Percentiles rank a stretch among this genome's conserved stretches.
These are phyloP conservation scores for Ophion ventricosus DNA, from an alignment of 2,888 invertebrate genomes.

Conservation along the genomic window DNA sequence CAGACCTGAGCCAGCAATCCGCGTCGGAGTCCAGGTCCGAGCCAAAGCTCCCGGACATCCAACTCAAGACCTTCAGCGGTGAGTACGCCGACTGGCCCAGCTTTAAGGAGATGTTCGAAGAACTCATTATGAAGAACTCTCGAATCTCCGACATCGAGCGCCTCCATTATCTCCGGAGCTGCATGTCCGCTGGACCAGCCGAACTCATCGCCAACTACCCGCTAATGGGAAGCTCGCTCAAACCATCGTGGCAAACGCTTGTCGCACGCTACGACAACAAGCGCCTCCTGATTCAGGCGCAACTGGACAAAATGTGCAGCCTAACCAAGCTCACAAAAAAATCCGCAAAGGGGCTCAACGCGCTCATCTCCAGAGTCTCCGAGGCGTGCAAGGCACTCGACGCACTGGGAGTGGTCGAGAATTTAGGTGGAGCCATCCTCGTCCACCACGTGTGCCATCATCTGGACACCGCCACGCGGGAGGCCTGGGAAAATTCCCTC, in stretches of 20 bases:
- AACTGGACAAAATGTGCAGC: constrained; percentile 20
- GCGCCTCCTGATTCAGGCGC: constrained; percentile 32
- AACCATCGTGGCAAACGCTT: constrained; percentile 43
- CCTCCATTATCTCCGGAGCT: constrained; percentile 1
- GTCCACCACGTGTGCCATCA: neutral
- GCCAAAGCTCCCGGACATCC: constrained; percentile 16
- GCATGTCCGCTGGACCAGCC: neutral
- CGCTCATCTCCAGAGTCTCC: constrained; percentile 15
- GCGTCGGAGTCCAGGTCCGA: neutral
- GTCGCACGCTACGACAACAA: constrained; percentile 19
- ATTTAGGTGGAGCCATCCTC: neutral
- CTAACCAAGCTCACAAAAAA: neutral
- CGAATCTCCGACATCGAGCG: constrained; percentile 8
- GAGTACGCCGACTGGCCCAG: constrained; percentile 25
- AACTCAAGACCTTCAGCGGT: constrained; percentile 5
- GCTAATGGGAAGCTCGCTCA: neutral
- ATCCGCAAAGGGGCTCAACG: constrained; percentile 12
- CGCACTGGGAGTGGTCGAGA: neutral
- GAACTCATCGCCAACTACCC: neutral
- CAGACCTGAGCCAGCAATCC: neutral
- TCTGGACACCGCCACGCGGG: neutral
- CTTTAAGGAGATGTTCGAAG: constrained; percentile 19
- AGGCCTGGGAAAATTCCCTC: neutral
- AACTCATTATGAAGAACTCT: constrained; percentile 5
- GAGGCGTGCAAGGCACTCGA: constrained; percentile 22